Percentiles rank a stretch among this genome's conserved stretches.
These are phyloP conservation scores for Emydoidea blandingii DNA, from an alignment of 2,797 vertebrate genomes.

Conservation along the genomic window DNA sequence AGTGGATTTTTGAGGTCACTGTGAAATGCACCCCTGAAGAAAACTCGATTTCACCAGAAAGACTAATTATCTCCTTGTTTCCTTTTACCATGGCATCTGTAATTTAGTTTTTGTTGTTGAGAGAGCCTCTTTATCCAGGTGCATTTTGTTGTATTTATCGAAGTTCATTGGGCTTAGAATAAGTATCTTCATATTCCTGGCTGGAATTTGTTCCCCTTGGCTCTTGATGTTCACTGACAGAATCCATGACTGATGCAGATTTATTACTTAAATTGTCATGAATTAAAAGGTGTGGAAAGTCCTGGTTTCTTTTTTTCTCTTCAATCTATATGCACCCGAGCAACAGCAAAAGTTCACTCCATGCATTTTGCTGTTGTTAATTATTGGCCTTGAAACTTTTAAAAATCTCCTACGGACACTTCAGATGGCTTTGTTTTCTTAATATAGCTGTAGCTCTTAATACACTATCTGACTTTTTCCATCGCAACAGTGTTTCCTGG, in stretches of 20 bases:
- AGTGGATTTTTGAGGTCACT: not conserved
- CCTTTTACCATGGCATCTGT: not conserved
- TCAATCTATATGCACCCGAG: not conserved
- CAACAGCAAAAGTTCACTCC: not conserved
- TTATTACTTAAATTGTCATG: not conserved
- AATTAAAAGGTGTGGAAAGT: not conserved
- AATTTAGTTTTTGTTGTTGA: not conserved
- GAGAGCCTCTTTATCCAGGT: not conserved
- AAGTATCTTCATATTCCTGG: not conserved
- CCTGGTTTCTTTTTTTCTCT: not conserved
- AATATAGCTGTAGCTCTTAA: too few species aligned
- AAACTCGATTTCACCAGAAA: not conserved
- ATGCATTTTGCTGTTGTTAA: not conserved
- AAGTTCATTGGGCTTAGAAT: not conserved
- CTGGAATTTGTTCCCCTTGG: not conserved
- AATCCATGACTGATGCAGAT: not conserved
- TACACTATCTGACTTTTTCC: not conserved
- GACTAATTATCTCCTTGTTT: not conserved
- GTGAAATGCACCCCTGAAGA: not conserved
- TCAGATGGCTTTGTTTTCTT: not conserved
- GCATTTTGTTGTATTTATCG: not conserved
- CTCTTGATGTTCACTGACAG: not conserved
- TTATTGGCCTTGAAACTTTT: not conserved
- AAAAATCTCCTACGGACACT: not conserved
- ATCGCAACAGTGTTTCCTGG: not conserved